Base-by-base conservation (phyloP, 1,140 invertebrate species). In the Protaetia brevitarsis region DNA sequence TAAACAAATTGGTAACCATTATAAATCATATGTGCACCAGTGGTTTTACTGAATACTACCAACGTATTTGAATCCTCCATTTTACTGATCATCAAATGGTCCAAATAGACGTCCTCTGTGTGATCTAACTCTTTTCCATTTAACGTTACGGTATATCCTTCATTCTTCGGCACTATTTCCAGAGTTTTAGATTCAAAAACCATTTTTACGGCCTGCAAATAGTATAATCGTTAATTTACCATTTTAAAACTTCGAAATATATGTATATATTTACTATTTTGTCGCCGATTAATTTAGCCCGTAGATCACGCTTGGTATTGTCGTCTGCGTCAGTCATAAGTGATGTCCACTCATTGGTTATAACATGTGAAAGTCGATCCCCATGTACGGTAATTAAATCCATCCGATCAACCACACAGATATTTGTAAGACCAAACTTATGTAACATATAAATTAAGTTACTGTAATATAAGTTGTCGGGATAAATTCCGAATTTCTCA, bases 401-500 rank as follows among this genome's bases (percentile, higher is more conserved):
- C 29, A 16, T n/a, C 0, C 28, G 23, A 58, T 58, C 28, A 58
- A 30, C 56, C 2, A 30, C 16, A 28, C 23, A 58, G n/a, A 58
- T 3, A 28, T 58, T 6, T 29, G 56, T 58, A n/a, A 58, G 23
- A 2, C 56, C 56, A 11, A 13, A 28, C 1, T 5, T 19, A 30
- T 58, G 56, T 2, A 58, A 28, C 8, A 58, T 7, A 28, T 58
- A n/a, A n/a, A 28, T 7, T 7, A 58, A 6, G 21, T 58, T 58
- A 13, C 56, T 58, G n/a, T 58, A 58, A 28, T 28, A 30, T 10
- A 58, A 30, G 13, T 58, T 58, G 13, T 58, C 56, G 13, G 56
- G 56, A 30, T 28, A 58, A 23, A 58, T 28, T 26, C 56, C 56
- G 8, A 28, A 27, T 58, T 27, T 4, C 1, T 0, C 28, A 6